phyloP scores from a whole-genome alignment of 2,797 vertebrate species.

The Acrossocheilus fasciatus region DNA sequence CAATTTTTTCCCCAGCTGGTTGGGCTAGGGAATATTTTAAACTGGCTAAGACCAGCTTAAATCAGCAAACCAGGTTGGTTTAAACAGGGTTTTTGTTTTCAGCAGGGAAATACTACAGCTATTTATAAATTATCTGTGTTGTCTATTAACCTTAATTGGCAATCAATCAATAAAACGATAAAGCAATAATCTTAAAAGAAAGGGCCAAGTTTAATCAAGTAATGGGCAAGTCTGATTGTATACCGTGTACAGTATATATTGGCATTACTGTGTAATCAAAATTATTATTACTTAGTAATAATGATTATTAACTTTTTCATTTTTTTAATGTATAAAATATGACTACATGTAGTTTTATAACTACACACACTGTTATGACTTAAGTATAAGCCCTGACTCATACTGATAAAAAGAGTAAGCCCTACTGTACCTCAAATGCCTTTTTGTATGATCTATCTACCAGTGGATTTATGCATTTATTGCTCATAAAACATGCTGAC shows the following conservation, averaged over 20 bases:
- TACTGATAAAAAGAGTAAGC: constrained; percentile 18
- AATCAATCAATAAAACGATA: not conserved
- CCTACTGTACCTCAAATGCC: not conserved
- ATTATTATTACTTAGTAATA: not conserved
- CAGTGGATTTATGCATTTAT: not conserved
- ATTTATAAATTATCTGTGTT: not conserved
- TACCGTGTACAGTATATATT: not conserved
- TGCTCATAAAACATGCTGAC: not conserved
- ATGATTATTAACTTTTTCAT: not conserved
- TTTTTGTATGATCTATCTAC: not conserved
- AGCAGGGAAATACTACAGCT: constrained; percentile 5
- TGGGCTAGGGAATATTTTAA: no score
- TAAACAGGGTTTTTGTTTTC: not conserved
- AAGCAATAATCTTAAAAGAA: not conserved
- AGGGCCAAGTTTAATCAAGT: not conserved
- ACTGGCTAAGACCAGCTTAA: not conserved
- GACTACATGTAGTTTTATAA: not conserved
- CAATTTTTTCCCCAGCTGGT: not conserved
- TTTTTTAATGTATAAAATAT: not conserved
- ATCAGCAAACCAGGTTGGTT: not conserved
- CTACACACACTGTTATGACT: not conserved
- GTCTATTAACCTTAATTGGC: not conserved
- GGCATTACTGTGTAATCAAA: not conserved
- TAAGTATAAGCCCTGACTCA: not conserved
- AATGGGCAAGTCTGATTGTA: not conserved